Base-by-base conservation (phyloP, 2,113 vertebrate species). In the Larimichthys polyactis region DNA sequence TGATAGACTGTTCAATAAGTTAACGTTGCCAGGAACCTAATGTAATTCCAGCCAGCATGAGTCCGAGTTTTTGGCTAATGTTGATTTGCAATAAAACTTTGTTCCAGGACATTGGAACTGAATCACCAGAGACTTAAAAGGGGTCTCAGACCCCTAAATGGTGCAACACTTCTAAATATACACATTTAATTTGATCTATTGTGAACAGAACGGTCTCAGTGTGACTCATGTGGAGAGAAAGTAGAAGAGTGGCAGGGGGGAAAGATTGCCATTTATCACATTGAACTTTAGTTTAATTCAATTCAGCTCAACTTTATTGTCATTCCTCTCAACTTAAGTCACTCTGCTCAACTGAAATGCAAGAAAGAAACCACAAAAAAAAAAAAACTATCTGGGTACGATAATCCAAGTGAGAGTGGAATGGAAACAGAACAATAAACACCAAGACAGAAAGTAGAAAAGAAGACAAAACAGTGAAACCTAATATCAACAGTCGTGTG, bases 1-100 rank as follows among this genome's bases (percentile, higher is more conserved):
- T 91, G 83, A 90, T 88, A 88, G 77, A 88, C 88, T 85, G 83
- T 89, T 90, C 89, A 89, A 84, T 90, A 87, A 82, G 79, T 83
- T 62, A 78, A 85, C 85, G 83, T 80, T 92, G 83, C 89, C 85
- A 88, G 87, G 77, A 90, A 88, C 4, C 52, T 86, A 89, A 91
- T 88, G 82, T 58, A 86, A 90, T 90, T 90, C 70, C 82, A 83
- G 81, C 55, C 75, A 81, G 71, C 40, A 77, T 82, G 75, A 89
- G 86, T n/a, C 60, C 27, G 29, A 86, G 74, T 85, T 90, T 64
- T 89, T 87, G 73, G 85, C 87, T 87, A 90, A 90, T 87, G 90
- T 82, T 59, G 27, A 79, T 76, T 75, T 44, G 88, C 89, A 88
- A 82, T 88, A 87, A 91, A 93, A 88, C 75, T 85, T 89, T 81